phyloP scores from a whole-genome alignment of 2,888 invertebrate species.

The Leptopilina myrica region DNA sequence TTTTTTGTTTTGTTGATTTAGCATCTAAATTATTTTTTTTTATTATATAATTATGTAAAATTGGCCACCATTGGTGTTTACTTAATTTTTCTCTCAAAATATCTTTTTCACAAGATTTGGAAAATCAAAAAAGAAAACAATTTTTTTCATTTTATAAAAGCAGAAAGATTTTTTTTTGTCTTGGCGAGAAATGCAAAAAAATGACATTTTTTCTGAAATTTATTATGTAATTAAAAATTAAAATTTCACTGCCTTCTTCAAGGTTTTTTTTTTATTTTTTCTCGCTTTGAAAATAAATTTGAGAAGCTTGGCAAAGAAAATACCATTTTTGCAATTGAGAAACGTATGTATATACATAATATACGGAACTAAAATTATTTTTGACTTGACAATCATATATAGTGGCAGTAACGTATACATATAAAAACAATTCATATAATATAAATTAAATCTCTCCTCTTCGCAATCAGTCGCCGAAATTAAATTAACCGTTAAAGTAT shows the following conservation, averaged over 20 bases:
- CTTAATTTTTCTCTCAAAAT: neutral
- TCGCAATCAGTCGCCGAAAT: neutral
- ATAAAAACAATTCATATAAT: too few species aligned
- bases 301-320: slow-evolving; percentile 23
- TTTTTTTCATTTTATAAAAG: neutral
- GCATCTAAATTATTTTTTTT: neutral
- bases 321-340: neutral
- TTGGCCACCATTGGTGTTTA: slow-evolving; percentile 9
- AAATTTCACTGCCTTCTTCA: neutral
- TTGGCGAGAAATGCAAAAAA: neutral
- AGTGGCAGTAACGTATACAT: slow-evolving; percentile 20
- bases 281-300: neutral
- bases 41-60: neutral
- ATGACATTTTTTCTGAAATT: too few species aligned
- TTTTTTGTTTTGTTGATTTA: neutral
- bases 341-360: slow-evolving; percentile 1
- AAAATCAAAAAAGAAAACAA: neutral
- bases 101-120: too few species aligned
- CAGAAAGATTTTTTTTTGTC: neutral
- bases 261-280: too few species aligned
- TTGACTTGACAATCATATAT: slow-evolving; percentile 3
- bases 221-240: too few species aligned
- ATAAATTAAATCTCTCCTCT: neutral
- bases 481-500: slow-evolving; percentile 18
- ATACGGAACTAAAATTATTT: slow-evolving; percentile 5